A percentile compares a stretch with the other conserved stretches of the same genome.
phyloP scores from a whole-genome alignment of 2,797 vertebrate species.

The Taeniopygia guttata region DNA sequence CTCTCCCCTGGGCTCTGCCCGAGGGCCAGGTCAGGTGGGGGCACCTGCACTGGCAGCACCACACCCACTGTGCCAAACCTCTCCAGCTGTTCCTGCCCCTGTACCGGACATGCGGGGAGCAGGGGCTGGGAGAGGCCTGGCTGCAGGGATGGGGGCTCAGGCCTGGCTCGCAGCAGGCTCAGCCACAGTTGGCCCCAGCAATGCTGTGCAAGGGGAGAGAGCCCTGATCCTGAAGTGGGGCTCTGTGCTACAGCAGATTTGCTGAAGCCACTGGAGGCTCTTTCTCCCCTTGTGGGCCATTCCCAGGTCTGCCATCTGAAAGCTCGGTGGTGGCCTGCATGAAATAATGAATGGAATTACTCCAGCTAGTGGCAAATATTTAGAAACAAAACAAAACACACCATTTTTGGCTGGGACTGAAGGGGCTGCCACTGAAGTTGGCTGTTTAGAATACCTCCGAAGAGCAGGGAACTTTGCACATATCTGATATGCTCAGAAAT shows the following conservation, averaged over 20 bases:
- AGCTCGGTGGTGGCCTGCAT: background rate
- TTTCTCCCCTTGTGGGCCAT: background rate
- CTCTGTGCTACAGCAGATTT: background rate
- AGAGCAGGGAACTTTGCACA: background rate
- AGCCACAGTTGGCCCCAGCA: fast-evolving
- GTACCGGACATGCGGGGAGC: fast-evolving
- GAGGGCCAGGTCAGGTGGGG: background rate
- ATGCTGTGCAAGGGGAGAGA: background rate
- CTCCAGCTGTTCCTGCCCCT: background rate
- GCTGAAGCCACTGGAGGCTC: background rate
- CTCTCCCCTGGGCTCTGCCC: background rate
- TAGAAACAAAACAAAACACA: background rate
- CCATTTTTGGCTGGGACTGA: background rate
- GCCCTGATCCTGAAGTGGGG: background rate
- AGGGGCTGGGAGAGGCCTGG: background rate
- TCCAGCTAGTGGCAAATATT: background rate
- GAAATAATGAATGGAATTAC: constrained; percentile 29
- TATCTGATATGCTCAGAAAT: background rate
- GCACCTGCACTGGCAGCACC: background rate
- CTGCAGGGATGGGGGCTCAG: background rate
- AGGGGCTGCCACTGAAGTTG: background rate
- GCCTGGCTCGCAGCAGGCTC: fast-evolving
- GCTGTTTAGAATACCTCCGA: background rate
- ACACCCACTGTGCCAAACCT: background rate
- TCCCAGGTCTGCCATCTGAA: background rate